A percentile compares a stretch with the other conserved stretches of the same genome.
Conservation (phyloP, 2,797 vertebrate species). For the Coendou prehensilis region DNA sequence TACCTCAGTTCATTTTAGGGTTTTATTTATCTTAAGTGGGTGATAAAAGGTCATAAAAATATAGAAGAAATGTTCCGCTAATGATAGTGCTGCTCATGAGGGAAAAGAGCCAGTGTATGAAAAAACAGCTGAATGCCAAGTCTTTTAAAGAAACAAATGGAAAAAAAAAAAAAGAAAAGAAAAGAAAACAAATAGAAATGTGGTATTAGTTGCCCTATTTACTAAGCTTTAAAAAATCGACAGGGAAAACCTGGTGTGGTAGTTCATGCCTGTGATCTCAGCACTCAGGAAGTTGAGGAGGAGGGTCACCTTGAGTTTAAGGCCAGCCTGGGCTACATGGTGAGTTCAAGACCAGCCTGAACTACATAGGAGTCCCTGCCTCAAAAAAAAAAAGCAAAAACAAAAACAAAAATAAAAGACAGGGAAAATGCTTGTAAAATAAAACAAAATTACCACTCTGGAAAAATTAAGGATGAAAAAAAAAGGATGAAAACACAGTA, state of each 20-base stretch:
- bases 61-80: not conserved
- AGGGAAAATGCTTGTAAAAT: not conserved
- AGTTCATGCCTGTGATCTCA: not conserved
- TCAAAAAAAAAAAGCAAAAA: not conserved
- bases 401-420: not conserved
- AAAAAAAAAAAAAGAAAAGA: not conserved
- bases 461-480: not conserved
- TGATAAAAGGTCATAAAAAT: not conserved
- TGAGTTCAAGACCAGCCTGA: not conserved
- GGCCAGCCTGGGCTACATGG: not conserved
- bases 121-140: not conserved
- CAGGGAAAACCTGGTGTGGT: not conserved
- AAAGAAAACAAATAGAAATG: not conserved
- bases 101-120: not conserved
- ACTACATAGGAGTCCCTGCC: not conserved
- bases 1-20: not conserved
- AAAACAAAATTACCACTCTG: slow-evolving; percentile 33
- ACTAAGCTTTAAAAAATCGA: not conserved
- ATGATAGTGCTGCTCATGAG: not conserved
- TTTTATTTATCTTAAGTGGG: not conserved
- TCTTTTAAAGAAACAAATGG: slow-evolving; percentile 25
- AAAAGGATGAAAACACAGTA: not conserved
- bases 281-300: not conserved
- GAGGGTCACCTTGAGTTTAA: not conserved
- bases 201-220: not conserved